Conservation (phyloP, 1,140 invertebrate genomes). For the Lordiphosa stackelbergi region DNA sequence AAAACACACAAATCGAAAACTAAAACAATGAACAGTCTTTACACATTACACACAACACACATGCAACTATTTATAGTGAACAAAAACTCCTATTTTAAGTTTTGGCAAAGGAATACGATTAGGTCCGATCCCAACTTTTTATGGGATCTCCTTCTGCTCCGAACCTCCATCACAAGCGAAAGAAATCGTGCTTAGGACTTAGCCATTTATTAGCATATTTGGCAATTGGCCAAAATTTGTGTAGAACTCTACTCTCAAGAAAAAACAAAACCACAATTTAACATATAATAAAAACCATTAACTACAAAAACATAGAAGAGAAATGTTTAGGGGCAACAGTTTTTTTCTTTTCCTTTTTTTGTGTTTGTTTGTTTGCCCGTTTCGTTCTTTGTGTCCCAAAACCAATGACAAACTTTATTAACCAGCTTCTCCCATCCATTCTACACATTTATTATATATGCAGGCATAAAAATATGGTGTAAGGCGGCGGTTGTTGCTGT, state of each 20-base stretch:
- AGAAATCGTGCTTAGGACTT: conserved; percentile 4
- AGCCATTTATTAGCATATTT: no score
- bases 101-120: conserved; percentile 34
- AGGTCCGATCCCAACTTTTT: conserved; percentile 13
- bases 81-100: conserved; percentile 50
- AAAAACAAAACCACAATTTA: neutral
- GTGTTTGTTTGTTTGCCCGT: conserved; percentile 41
- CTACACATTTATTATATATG: conserved; percentile 71
- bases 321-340: conserved; percentile 4
- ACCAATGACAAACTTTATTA: conserved; percentile 59
- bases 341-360: conserved; percentile 4
- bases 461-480: conserved; percentile 43
- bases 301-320: neutral
- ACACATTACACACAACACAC: conserved; percentile 39
- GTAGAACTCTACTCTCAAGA: no score
- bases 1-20: conserved; percentile 12
- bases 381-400: conserved; percentile 48
- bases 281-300: conserved; percentile 2
- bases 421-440: conserved; percentile 64
- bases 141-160: neutral
- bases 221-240: no score
- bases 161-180: neutral
- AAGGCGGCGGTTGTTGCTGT: conserved; percentile 65
- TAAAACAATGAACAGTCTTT: conserved; percentile 42
- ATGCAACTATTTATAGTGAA: conserved; percentile 54